Conservation (phyloP, 2,113 vertebrate genomes). For the Callorhinus ursinus region DNA sequence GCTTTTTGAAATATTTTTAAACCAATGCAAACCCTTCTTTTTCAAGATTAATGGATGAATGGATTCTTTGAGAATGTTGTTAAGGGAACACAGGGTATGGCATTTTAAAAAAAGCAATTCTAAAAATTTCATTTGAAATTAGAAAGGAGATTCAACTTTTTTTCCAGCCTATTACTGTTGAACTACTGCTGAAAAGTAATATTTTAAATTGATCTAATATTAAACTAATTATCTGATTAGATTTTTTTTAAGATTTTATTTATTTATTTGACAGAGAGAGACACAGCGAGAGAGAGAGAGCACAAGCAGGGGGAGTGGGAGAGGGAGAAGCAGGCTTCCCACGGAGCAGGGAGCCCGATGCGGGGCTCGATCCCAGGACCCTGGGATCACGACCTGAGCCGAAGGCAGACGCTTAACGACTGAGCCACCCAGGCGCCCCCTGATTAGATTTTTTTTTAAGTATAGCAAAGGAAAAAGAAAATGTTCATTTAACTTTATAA, state of each 20-base stretch:
- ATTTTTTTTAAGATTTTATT: not conserved
- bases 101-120: not conserved
- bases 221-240: not conserved
- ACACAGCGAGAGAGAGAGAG: no score
- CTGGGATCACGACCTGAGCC: no score
- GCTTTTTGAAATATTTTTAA: not conserved
- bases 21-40: not conserved
- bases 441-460: not conserved
- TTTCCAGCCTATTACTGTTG: not conserved
- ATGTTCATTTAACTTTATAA: not conserved
- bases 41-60: slow-evolving; percentile 22
- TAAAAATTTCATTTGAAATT: slow-evolving; percentile 5
- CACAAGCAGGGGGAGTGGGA: no score
- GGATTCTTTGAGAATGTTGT: not conserved
- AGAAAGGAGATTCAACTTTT: not conserved
- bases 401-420: no score
- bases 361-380: no score
- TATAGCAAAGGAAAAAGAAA: not conserved
- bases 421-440: no score
- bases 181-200: not conserved
- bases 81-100: not conserved
- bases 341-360: no score
- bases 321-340: no score
- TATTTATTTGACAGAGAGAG: no score
- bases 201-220: not conserved